Evolutionary conservation across 2,797 vertebrate genomes (phyloP).

Genomic region (Pseudomugil gertrudae): DNA sequence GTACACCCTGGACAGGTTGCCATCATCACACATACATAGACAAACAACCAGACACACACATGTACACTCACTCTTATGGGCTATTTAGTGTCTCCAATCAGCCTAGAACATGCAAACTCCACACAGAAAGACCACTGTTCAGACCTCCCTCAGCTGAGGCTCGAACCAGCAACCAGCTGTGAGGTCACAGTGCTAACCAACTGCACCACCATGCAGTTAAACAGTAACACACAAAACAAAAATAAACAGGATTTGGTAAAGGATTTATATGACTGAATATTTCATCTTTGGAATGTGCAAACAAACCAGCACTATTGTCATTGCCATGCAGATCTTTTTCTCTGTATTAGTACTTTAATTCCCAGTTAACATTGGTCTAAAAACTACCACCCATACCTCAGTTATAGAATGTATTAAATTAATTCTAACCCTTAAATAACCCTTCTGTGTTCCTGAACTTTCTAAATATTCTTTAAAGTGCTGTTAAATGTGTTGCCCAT

Average conservation of each 20-base stretch:
- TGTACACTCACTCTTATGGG: no score
- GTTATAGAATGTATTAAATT: neutral
- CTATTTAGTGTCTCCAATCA: no score
- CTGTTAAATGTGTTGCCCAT: neutral
- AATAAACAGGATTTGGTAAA: slow-evolving; percentile 2
- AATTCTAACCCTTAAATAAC: neutral
- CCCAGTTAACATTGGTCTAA: neutral
- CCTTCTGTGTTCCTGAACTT: neutral
- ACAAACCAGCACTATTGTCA: neutral
- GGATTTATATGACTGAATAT: neutral
- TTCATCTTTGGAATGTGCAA: neutral
- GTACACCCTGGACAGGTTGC: no score
- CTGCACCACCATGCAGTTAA: no score
- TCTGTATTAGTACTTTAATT: neutral
- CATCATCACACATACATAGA: no score
- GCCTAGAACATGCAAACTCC: no score
- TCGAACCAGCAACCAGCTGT: no score
- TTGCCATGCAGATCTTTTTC: neutral
- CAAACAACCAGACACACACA: no score
- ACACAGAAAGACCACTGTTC: no score
- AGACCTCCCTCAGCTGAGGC: no score
- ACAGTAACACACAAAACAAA: neutral
- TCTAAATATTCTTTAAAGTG: neutral
- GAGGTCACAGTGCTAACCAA: no score
- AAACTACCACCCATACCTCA: neutral